Evolutionary conservation across 2,113 vertebrate genomes (phyloP), one percentile per base, ranked within the genome.

Genomic region (Edolisoma coerulescens): DNA sequence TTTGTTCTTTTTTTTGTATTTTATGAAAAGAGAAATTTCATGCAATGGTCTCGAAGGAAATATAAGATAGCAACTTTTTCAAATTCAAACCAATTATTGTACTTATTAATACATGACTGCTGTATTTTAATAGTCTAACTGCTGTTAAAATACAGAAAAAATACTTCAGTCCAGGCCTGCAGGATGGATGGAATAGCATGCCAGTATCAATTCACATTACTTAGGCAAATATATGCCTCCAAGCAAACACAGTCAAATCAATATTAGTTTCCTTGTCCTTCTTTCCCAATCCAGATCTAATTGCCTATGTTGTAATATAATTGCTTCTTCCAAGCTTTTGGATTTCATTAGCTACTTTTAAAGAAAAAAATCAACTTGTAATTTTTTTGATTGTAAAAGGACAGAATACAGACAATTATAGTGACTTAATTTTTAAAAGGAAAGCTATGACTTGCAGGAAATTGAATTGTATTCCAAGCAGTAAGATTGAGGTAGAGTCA

Each of bases 281-380:
- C 67, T 79, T 90, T 94, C 59, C 63, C 82, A 93, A 73, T 77
- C 42, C 57, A 88, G 54, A 88, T 83, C 37, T 92, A 93, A 95
- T 63, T 96, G 53, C 35, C 37, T 69, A 3, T 84, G 68, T 67
- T 74, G 83, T 45, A 93, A 84, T 59, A 70, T 42, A 92, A 92
- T 65, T 86, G 23, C 71, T 95, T 86, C 45, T 65, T 92, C 54
- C 75, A 88, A 89, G 68, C 27, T 84, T 95, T 93, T 83, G 57
- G n/a, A 93, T 90, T 90, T 93, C 68, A 81, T 92, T 94, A 88
- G 47, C 54, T 67, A 47, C 42, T 96, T 95, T 63, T 59, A 88
- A 95, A 91, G 33, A 70, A 92, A 93, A 93, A 74, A 50, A 69
- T 37, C 16, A 61, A 67, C 35, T 81, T 50, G 45, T 42, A 86